Conservation (phyloP, 2,888 invertebrate species). For the Platypus cylindrus region DNA sequence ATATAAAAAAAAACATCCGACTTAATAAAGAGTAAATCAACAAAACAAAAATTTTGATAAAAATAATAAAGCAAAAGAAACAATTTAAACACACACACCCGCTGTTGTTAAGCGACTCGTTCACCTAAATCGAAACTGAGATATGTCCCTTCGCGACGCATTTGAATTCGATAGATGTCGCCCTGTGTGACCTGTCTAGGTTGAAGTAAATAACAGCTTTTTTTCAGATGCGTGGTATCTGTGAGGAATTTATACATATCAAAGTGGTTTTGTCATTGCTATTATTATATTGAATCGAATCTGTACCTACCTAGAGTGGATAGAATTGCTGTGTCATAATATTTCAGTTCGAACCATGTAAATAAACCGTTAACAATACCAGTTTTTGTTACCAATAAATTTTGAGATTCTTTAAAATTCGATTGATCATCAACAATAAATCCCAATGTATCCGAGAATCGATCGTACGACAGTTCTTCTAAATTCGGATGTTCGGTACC, state of each 20-base stretch:
- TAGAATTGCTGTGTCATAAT: too few species aligned
- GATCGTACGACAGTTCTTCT: slow-evolving; percentile 36
- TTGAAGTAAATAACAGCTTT: slow-evolving; percentile 36
- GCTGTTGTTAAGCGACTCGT: too few species aligned
- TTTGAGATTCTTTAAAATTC: slow-evolving; percentile 14
- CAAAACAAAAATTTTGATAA: too few species aligned
- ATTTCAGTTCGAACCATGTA: slow-evolving; percentile 43
- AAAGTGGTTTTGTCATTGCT: too few species aligned
- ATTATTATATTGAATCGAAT: too few species aligned
- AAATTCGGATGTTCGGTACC: slow-evolving; percentile 41
- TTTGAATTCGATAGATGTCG: slow-evolving; percentile 24
- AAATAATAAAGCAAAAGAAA: too few species aligned
- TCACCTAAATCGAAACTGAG: slow-evolving; percentile 15
- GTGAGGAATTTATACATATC: too few species aligned
- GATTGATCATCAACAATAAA: slow-evolving; percentile 19
- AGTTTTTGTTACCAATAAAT: slow-evolving; percentile 25
- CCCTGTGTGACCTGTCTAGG: slow-evolving; percentile 27
- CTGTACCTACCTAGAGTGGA: slow-evolving; percentile 32
- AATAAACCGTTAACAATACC: slow-evolving; percentile 41
- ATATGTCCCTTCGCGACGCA: slow-evolving; percentile 17
- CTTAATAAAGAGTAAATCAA: too few species aligned
- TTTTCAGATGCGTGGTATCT: slow-evolving; percentile 36
- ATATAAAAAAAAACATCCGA: too few species aligned
- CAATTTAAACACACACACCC: too few species aligned
- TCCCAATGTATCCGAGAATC: slow-evolving; percentile 30